Percentiles rank a stretch among this genome's conserved stretches.
phyloP scores from a whole-genome alignment of 2,113 vertebrate genomes.

The Merops nubicus region DNA sequence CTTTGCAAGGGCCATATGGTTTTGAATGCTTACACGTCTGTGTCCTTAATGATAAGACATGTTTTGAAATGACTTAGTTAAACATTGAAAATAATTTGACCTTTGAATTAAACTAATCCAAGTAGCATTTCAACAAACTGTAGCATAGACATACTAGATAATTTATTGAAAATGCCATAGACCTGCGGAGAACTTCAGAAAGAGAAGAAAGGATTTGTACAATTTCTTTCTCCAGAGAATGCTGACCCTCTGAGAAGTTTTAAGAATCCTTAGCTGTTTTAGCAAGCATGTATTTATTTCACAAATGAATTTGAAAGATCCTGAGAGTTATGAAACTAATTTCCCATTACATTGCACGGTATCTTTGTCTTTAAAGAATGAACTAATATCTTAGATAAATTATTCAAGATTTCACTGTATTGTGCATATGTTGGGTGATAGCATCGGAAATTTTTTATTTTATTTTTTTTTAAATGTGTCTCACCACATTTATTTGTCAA shows the following conservation, averaged over 20 bases:
- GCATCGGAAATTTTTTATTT: neutral
- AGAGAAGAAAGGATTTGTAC: neutral
- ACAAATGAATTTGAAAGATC: neutral
- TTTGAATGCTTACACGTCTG: conserved; percentile 3
- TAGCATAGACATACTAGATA: neutral
- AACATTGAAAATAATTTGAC: conserved; percentile 44
- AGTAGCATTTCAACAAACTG: neutral
- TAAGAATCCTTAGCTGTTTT: neutral
- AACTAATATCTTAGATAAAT: neutral
- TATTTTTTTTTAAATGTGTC: neutral
- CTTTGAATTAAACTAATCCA: conserved; percentile 56
- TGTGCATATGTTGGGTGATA: neutral
- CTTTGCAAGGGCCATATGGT: conserved; percentile 36
- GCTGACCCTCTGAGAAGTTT: neutral
- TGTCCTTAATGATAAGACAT: conserved; percentile 11
- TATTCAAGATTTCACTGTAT: neutral
- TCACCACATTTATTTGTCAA: neutral
- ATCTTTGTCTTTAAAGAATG: neutral
- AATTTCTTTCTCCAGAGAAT: neutral
- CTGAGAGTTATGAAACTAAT: neutral
- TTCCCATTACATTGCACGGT: neutral
- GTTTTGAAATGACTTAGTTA: conserved; percentile 33
- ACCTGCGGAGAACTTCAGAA: neutral
- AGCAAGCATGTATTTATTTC: neutral
- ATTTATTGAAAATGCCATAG: conserved; percentile 31